Percentiles rank a stretch among this genome's conserved stretches.
phyloP scores from a whole-genome alignment of 2,797 vertebrate genomes.

The Acanthornis magna region DNA sequence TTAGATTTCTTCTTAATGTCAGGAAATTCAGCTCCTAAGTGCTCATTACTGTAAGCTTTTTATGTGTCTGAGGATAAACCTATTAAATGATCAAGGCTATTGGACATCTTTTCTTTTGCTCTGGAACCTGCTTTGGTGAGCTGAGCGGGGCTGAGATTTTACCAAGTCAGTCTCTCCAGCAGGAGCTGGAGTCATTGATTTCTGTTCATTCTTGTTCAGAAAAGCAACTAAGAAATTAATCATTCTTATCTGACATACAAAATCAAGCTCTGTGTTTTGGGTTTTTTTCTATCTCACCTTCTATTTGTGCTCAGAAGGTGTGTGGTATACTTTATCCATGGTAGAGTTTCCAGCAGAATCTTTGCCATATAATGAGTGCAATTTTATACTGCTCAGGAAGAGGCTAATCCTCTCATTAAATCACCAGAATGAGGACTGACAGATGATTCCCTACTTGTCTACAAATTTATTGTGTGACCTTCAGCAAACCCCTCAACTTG shows the following conservation, averaged over 20 bases:
- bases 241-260: neutral
- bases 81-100: neutral
- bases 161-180: neutral
- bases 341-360: neutral
- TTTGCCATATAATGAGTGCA: neutral
- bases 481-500: conserved; percentile 16
- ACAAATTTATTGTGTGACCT: neutral
- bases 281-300: neutral
- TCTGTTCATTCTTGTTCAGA: neutral
- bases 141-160: neutral
- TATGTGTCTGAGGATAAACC: neutral
- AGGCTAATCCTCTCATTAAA: conserved; percentile 26
- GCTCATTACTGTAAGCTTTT: neutral
- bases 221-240: neutral
- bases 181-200: neutral
- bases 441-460: neutral
- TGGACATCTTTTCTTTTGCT: neutral
- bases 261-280: neutral
- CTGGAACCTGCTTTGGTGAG: neutral
- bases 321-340: neutral
- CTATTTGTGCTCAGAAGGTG: neutral
- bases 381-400: neutral
- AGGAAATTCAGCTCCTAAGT: neutral
- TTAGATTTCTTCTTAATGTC: neutral
- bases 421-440: neutral